phyloP scores from a whole-genome alignment of 2,797 vertebrate genomes.

The Epinephelus coioides region DNA sequence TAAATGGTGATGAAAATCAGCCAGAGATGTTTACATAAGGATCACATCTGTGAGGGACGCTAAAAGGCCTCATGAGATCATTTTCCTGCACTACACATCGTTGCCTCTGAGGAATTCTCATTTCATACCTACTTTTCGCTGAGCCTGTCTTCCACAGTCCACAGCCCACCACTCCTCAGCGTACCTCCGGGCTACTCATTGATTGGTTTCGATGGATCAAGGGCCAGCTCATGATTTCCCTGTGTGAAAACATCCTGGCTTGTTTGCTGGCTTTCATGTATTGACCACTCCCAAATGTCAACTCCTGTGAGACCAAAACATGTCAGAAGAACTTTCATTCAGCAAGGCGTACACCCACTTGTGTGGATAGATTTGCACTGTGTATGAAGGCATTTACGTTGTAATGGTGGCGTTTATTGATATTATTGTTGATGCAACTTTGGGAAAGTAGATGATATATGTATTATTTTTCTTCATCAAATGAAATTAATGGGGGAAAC shows the following conservation, averaged over 20 bases:
- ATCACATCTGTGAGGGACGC: constrained; percentile 2
- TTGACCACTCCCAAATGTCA: constrained; percentile 63
- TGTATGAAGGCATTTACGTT: background rate
- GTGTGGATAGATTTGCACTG: background rate
- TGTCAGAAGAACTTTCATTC: constrained; percentile 29
- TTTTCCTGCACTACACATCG: background rate
- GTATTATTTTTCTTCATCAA: background rate
- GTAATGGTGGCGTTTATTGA: background rate
- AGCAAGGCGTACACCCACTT: background rate
- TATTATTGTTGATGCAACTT: constrained; percentile 14
- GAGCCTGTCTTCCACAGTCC: constrained; percentile 34
- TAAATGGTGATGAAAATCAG: constrained; percentile 11
- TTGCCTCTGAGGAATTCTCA: constrained; percentile 37
- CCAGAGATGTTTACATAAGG: constrained; percentile 18
- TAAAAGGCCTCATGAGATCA: constrained; percentile 36
- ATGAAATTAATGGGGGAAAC: background rate
- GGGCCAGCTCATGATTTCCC: constrained; percentile 50
- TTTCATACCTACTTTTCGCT: constrained; percentile 37
- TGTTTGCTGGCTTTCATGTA: constrained; percentile 64
- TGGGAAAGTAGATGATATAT: background rate
- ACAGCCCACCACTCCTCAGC: constrained; percentile 13
- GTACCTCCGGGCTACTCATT: constrained; percentile 55
- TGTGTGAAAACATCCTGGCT: constrained; percentile 45
- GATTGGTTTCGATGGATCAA: constrained; percentile 66
- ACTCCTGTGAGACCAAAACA: constrained; percentile 34